A percentile compares a stretch with the other conserved stretches of the same genome.
Conservation (phyloP, 1,140 invertebrate species). For the Heliconius nattereri region DNA sequence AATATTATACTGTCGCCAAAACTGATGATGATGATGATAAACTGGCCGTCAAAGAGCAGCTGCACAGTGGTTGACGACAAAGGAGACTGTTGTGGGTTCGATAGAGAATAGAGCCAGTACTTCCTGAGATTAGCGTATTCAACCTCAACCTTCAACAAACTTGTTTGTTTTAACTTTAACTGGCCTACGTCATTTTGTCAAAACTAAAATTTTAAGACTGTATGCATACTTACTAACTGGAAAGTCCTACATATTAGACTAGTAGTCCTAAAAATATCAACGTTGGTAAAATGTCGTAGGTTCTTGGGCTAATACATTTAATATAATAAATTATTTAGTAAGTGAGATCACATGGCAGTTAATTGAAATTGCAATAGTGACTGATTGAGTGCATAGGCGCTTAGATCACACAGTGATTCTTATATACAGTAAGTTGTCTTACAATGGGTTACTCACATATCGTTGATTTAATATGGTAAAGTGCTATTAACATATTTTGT, state of each 20-base stretch:
- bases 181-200: no score
- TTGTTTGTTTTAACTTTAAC: no score
- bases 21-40: background rate
- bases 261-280: no score
- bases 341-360: background rate
- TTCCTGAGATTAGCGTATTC: no score
- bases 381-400: background rate
- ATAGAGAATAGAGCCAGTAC: no score
- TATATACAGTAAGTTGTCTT: background rate
- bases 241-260: no score
- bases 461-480: conserved; percentile 6
- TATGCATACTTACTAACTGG: no score
- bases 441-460: conserved; percentile 3
- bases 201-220: no score
- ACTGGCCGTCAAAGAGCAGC: background rate
- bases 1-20: background rate
- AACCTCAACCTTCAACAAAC: no score
- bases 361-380: background rate
- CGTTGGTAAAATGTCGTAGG: no score
- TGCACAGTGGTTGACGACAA: no score
- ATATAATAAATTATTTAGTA: background rate
- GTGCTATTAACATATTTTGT: background rate
- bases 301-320: background rate
- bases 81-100: no score
- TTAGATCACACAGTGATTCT: background rate